Base-by-base conservation (phyloP, 2,113 vertebrate genomes). In the Orycteropus afer region DNA sequence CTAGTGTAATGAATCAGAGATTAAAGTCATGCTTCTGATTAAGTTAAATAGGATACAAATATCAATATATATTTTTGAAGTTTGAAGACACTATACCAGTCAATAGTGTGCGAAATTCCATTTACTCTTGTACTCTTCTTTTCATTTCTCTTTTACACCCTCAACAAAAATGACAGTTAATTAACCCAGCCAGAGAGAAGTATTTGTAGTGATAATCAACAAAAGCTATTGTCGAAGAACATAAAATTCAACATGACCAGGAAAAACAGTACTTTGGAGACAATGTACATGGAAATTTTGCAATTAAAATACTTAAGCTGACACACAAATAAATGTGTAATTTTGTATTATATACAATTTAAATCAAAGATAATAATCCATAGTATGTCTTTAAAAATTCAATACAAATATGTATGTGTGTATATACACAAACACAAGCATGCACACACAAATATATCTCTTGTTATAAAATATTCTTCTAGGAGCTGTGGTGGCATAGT, bases 101-200 rank as follows among this genome's bases (percentile, higher is more conserved):
- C 79, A 94, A 59, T 57, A 93, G 27, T 47, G 29, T 93, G 85
- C 96, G 90, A 92, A 95, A 85, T 84, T 86, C 45, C 12, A 0
- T 90, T 94, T 94, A 45, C 17, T 93, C 32, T 65, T 93, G 53
- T 77, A 79, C 40, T 57, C 32, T 87, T 91, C 29, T 90, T 74
- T 95, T 69, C 63, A 51, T 86, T 86, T 93, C 79, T 79, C 45
- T 86, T 82, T 96, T 95, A 88, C 11, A 71, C 57, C 6, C 22
- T 91, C 32, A 53, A 82, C 45, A 78, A 93, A 97, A 95, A 93
- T 94, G 95, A 94, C 86, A 95, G 34, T 82, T 85, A 95, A 95
- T 88, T 96, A 96, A 76, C 74, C 17, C 55, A 95, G 47, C n/a
- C 22, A 10, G 65, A 86, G 49, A 92, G 34, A 86, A 94, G 69